Evolutionary conservation across 1,140 invertebrate species (phyloP).

Genomic region (Brachionus angularis): DNA sequence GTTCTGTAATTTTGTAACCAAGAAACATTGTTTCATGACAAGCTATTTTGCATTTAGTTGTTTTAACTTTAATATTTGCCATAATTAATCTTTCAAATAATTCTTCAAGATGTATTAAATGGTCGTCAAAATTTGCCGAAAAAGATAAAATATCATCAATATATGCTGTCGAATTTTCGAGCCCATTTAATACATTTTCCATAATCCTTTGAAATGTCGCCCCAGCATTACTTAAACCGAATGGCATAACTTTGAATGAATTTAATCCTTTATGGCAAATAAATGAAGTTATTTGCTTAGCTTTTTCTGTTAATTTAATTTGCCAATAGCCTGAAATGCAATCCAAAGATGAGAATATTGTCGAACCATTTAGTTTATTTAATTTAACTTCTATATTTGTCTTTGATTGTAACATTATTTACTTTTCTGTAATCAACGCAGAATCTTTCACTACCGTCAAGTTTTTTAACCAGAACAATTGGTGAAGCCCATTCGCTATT

Average conservation of each 20-base stretch:
- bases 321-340: constrained; percentile 44
- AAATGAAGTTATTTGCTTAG: constrained; percentile 43
- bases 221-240: constrained; percentile 57
- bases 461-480: constrained; percentile 5
- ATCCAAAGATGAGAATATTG: constrained; percentile 15
- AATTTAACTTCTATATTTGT: constrained; percentile 28
- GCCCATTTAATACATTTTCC: constrained; percentile 46
- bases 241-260: constrained; percentile 55
- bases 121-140: constrained; percentile 25
- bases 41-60: constrained; percentile 15
- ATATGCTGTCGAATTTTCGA: constrained; percentile 4
- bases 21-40: constrained; percentile 17
- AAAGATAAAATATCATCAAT: constrained; percentile 13
- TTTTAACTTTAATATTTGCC: constrained; percentile 15
- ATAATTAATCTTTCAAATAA: constrained; percentile 52
- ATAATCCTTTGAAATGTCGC: constrained; percentile 60
- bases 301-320: constrained; percentile 45
- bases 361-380: constrained; percentile 23
- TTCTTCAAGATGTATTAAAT: constrained; percentile 49
- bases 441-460: constrained; percentile 15
- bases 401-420: constrained; percentile 23
- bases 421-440: constrained; percentile 41
- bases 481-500: constrained; percentile 22
- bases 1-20: constrained; percentile 5
- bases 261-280: constrained; percentile 46